phyloP scores from a whole-genome alignment of 2,113 vertebrate species.

The Bathybates hornii region DNA sequence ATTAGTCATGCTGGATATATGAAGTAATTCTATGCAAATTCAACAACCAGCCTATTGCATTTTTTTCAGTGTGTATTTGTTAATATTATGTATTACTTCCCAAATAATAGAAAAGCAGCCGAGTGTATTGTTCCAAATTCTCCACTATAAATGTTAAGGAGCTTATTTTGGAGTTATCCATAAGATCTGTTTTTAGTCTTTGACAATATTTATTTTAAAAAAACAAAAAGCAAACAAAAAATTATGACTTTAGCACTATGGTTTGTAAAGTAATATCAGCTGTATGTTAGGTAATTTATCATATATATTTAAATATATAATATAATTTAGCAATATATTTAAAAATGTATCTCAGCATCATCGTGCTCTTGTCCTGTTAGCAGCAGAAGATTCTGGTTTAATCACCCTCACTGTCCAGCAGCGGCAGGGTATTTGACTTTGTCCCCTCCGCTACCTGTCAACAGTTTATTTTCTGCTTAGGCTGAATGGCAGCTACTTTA shows the following conservation, averaged over 20 bases:
- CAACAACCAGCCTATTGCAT: too few relatives aligned
- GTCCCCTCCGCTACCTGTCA: slow-evolving; percentile 14
- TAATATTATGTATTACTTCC: not conserved
- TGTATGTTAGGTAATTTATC: not conserved
- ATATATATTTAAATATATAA: not conserved
- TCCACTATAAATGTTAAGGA: not conserved
- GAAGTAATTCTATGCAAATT: too few relatives aligned
- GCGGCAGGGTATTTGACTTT: slow-evolving; percentile 24
- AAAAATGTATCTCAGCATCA: not conserved
- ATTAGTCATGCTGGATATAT: too few relatives aligned
- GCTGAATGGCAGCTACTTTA: slow-evolving; percentile 37
- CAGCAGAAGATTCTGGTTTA: not conserved
- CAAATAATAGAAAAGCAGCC: not conserved
- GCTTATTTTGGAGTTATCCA: not conserved
- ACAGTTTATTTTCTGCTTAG: slow-evolving; percentile 21
- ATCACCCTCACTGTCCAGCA: slow-evolving; percentile 9
- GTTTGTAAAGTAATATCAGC: not conserved
- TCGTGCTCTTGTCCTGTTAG: not conserved
- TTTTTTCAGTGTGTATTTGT: not conserved
- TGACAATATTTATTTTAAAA: not conserved
- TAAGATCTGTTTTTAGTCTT: not conserved
- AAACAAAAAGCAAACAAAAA: not conserved
- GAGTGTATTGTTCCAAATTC: not conserved
- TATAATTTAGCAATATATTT: not conserved
- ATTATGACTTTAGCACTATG: not conserved